Conservation (phyloP, 2,113 vertebrate genomes). For the Callipepla californica region DNA sequence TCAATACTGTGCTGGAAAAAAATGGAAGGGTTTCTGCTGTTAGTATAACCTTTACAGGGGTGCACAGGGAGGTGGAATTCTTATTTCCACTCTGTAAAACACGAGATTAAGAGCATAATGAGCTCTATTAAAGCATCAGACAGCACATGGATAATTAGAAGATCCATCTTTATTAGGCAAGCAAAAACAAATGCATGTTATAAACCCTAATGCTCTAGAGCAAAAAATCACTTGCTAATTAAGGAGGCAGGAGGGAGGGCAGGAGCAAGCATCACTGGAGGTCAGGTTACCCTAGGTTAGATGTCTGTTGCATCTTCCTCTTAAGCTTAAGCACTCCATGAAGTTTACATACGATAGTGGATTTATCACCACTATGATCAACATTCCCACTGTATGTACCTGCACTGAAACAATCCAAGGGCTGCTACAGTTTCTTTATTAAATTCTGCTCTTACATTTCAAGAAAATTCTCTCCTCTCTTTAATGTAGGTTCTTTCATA, state of each 20-base stretch:
- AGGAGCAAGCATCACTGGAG: background rate
- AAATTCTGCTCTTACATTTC: background rate
- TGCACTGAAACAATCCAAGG: background rate
- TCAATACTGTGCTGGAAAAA: background rate
- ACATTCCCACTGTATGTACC: background rate
- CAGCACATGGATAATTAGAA: conserved; percentile 17
- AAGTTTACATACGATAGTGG: background rate
- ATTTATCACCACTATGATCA: background rate
- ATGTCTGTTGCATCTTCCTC: background rate
- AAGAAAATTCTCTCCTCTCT: background rate
- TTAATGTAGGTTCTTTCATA: background rate
- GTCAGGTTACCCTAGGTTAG: conserved; percentile 6
- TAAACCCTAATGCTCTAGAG: conserved; percentile 37
- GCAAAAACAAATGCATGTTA: conserved; percentile 42
- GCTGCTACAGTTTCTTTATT: background rate
- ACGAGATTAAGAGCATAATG: background rate
- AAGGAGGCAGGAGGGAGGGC: background rate
- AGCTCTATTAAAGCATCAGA: conserved; percentile 12
- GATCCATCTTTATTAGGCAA: conserved; percentile 24
- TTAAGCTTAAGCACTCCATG: background rate
- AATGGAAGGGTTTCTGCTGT: background rate
- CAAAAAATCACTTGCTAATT: conserved; percentile 34
- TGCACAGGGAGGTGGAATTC: background rate
- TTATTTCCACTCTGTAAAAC: background rate
- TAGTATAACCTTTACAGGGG: background rate